phyloP scores from a whole-genome alignment of 2,113 vertebrate species.

The Scopus umbretta region DNA sequence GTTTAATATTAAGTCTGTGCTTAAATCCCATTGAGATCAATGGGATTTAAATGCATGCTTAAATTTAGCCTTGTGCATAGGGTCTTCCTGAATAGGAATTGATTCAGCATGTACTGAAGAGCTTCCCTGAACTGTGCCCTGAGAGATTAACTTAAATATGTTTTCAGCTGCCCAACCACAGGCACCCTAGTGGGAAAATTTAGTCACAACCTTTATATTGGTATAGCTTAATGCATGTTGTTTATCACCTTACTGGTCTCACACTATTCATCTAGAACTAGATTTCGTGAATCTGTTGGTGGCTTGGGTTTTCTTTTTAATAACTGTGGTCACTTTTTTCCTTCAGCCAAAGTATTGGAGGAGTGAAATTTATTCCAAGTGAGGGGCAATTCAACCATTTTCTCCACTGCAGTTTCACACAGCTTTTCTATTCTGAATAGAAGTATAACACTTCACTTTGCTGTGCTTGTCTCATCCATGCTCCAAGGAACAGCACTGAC shows the following conservation, averaged over 20 bases:
- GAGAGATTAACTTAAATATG: not conserved
- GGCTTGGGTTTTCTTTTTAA: not conserved
- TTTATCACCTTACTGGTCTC: not conserved
- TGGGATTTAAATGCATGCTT: not conserved
- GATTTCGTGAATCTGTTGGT: not conserved
- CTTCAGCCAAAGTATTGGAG: not conserved
- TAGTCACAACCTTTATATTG: not conserved
- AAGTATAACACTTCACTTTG: not conserved
- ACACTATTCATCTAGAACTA: not conserved
- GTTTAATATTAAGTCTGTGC: not conserved
- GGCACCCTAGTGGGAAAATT: not conserved
- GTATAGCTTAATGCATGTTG: not conserved
- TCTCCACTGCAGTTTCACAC: not conserved
- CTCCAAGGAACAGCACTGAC: not conserved
- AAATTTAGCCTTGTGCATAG: not conserved
- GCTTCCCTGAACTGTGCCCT: not conserved
- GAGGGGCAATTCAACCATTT: not conserved
- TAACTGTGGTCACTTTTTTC: not conserved
- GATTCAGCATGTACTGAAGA: conserved; percentile 3
- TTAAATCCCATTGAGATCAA: conserved; percentile 7
- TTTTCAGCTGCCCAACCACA: not conserved
- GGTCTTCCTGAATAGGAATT: not conserved
- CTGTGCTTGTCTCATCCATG: not conserved
- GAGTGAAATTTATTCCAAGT: not conserved
- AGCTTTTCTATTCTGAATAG: not conserved